These are phyloP conservation scores for Petromus typicus DNA, from an alignment of 2,113 vertebrate genomes.

Conservation along the genomic window DNA sequence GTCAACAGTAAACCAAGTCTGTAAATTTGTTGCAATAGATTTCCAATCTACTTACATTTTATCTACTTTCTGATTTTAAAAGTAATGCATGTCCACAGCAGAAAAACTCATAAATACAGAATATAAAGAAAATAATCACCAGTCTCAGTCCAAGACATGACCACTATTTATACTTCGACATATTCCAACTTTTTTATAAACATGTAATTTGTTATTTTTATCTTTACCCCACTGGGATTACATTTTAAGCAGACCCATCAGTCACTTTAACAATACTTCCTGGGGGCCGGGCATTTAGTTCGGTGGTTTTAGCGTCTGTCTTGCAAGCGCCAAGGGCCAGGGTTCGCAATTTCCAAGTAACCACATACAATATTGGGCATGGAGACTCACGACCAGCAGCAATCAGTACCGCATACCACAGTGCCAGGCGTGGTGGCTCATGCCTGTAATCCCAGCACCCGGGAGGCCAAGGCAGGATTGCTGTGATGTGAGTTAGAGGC, in stretches of 20 bases:
- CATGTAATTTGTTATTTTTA: neutral
- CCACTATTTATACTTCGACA: neutral
- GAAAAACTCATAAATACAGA: slow-evolving; percentile 9
- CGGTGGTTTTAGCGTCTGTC: too few species aligned
- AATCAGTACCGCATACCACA: too few species aligned
- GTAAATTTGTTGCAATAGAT: neutral
- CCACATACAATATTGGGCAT: too few species aligned
- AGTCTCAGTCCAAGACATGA: neutral
- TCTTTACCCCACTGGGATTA: neutral
- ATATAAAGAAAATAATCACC: slow-evolving; percentile 22
- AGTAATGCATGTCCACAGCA: neutral
- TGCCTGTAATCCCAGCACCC: too few species aligned
- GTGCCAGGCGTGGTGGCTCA: too few species aligned
- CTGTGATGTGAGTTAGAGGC: too few species aligned
- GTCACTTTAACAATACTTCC: slow-evolving; percentile 1
- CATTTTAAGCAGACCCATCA: neutral
- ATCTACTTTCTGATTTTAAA: slow-evolving; percentile 25
- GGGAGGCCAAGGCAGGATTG: too few species aligned
- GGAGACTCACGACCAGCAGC: too few species aligned
- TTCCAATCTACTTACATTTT: neutral
- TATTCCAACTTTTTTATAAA: neutral
- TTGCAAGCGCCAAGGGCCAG: too few species aligned
- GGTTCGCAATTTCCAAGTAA: too few species aligned
- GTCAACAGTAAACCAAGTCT: neutral
- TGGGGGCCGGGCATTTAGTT: too few species aligned